A percentile compares a stretch with the other conserved stretches of the same genome.
Conservation (phyloP, 1,140 invertebrate genomes). For the Penaeus chinensis region DNA sequence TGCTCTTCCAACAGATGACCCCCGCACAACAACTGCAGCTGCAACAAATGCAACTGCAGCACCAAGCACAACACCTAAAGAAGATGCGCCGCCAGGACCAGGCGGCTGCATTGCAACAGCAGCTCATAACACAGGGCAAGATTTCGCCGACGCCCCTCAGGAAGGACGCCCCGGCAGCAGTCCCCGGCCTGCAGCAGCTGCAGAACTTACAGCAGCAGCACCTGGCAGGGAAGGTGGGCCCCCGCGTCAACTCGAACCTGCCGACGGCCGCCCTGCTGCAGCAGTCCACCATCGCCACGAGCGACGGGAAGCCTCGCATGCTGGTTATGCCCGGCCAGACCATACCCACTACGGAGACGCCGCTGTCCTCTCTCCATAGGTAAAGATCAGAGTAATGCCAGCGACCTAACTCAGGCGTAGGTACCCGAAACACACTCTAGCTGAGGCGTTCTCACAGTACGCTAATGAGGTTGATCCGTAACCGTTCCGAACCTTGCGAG, state of each 20-base stretch:
- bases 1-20: slow-evolving; percentile 63
- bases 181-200: slow-evolving; percentile 54
- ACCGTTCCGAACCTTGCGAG: no score
- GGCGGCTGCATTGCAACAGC: slow-evolving; percentile 58
- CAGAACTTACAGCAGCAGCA: slow-evolving; percentile 46
- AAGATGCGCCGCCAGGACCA: slow-evolving; percentile 62
- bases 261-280: slow-evolving; percentile 62
- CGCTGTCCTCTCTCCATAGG: slow-evolving; percentile 62
- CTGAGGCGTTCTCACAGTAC: not conserved
- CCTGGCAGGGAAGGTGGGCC: slow-evolving; percentile 44
- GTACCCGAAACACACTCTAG: no score
- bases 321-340: slow-evolving; percentile 48
- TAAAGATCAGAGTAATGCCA: slow-evolving; percentile 23
- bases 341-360: slow-evolving; percentile 42
- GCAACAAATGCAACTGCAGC: slow-evolving; percentile 63
- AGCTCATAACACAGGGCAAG: slow-evolving; percentile 58
- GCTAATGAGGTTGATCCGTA: slow-evolving; percentile 59
- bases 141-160: slow-evolving; percentile 61
- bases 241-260: slow-evolving; percentile 48
- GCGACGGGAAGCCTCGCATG: slow-evolving; percentile 57
- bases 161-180: slow-evolving; percentile 44
- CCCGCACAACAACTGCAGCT: slow-evolving; percentile 63
- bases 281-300: slow-evolving; percentile 60
- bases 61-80: slow-evolving; percentile 62
- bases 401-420: not conserved